Conservation (phyloP, 1,140 invertebrate species). For the Drosophila bipectinata region DNA sequence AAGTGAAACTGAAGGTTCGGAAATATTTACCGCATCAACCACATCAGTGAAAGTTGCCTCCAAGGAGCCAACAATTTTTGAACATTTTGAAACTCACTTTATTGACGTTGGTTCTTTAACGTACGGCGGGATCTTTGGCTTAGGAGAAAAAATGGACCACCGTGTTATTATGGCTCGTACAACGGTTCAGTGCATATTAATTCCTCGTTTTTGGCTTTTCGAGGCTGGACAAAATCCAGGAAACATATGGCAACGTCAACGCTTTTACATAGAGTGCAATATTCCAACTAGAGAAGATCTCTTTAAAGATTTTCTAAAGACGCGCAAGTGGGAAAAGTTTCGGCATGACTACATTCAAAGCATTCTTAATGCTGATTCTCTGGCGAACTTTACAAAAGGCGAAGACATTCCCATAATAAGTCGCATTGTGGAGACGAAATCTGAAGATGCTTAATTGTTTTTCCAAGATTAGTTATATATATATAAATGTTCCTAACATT, state of each 20-base stretch:
- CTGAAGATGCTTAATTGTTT: slow-evolving; percentile 18
- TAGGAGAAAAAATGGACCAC: slow-evolving; percentile 85
- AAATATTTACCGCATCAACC: slow-evolving; percentile 26
- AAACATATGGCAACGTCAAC: slow-evolving; percentile 86
- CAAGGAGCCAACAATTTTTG: background rate
- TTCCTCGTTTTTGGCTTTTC: slow-evolving; percentile 86
- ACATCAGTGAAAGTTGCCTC: background rate
- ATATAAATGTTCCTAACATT: too few species aligned
- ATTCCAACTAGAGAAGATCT: slow-evolving; percentile 85
- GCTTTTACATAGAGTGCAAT: slow-evolving; percentile 85
- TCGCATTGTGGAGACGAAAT: slow-evolving; percentile 61
- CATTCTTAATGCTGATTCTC: slow-evolving; percentile 9
- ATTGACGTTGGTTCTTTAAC: slow-evolving; percentile 78
- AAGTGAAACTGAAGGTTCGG: slow-evolving; percentile 10
- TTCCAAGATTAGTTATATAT: too few species aligned
- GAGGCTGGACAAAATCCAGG: slow-evolving; percentile 85
- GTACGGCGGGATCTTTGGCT: slow-evolving; percentile 75
- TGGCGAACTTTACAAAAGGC: slow-evolving; percentile 33
- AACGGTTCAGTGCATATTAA: slow-evolving; percentile 85
- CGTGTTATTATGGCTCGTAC: slow-evolving; percentile 85
- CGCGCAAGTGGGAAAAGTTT: slow-evolving; percentile 85
- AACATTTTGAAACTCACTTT: slow-evolving; percentile 57
- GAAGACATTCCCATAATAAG: slow-evolving; percentile 75
- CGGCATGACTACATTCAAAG: slow-evolving; percentile 83
- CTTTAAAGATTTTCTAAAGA: slow-evolving; percentile 84